These are phyloP conservation scores for Aix galericulata DNA, from an alignment of 2,113 vertebrate species.

Conservation along the genomic window DNA sequence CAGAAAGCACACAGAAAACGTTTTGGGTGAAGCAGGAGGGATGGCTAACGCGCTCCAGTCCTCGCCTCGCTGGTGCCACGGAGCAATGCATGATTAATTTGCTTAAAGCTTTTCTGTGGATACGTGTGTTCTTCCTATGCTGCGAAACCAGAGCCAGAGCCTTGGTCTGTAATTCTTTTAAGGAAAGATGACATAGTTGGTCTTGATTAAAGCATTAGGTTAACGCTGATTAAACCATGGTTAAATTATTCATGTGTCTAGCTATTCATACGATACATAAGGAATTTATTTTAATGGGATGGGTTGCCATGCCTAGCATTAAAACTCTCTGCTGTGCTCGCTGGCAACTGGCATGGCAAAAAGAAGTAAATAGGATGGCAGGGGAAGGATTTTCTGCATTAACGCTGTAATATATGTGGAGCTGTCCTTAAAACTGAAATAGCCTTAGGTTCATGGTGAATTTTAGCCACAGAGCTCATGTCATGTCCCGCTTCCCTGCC, in stretches of 20 bases:
- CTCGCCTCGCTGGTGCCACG: neutral
- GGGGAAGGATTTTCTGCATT: neutral
- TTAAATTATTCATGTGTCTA: constrained; percentile 1
- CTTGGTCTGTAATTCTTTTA: neutral
- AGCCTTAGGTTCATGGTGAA: neutral
- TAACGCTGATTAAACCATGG: neutral
- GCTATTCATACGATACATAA: neutral
- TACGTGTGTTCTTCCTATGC: neutral
- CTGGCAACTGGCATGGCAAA: neutral
- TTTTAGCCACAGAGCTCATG: neutral
- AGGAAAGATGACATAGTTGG: neutral
- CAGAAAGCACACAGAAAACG: neutral
- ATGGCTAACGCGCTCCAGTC: neutral
- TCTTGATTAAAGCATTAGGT: constrained; percentile 14
- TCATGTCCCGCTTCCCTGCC: constrained; percentile 9
- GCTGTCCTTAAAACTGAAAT: neutral
- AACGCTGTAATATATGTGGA: neutral
- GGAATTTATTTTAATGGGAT: neutral
- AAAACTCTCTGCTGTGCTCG: neutral
- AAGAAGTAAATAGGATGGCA: neutral
- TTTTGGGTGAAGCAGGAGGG: neutral
- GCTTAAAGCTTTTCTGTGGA: neutral
- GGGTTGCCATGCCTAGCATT: neutral
- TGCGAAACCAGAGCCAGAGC: neutral
- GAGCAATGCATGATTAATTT: neutral